Evolutionary conservation across 2,113 vertebrate species (phyloP), one percentile per base, ranked within the genome.

Genomic region (Sorex fumeus): DNA sequence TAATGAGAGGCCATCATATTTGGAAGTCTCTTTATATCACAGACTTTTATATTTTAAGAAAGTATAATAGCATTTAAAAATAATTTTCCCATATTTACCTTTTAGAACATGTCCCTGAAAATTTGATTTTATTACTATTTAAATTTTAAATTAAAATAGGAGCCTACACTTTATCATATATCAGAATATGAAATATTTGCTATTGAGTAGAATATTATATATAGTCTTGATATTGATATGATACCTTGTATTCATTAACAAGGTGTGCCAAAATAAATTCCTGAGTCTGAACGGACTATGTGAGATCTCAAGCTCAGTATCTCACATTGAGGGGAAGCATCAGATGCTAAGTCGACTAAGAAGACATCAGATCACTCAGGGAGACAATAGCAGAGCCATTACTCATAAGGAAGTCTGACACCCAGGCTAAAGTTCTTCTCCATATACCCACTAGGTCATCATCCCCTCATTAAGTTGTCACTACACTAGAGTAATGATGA

Each of bases 51-150:
- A 60, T 60, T 23, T 60, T 23, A 60, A 60, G 13, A 91, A 76
- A 88, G 66, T 21, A 25, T 30, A 81, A 88, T 7, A 34, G 40
- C 3, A 60, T 72, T 11, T 18, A 30, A 87, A 87, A 93, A 90
- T 62, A 1, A 77, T 77, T 23, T 34, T 47, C 6, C 72, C n/a
- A 88, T 85, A 43, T 72, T 40, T 18, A 3, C 0, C 11, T 64
- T 1, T 62, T 57, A 76, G 10, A 90, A 69, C 3, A 69, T 43
- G 6, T 32, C 23, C 30, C 6, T 60, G 25, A 8, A 15, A 12
- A 32, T 67, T 81, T 91, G 36, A 94, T 6, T 50, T 11, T 34
- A 53, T 67, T 67, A 2, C 4, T 67, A n/a, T 67, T 57, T 30
- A 66, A 57, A 27, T 6, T 75, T 66, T 4, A 92, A 81, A 84